Conservation (phyloP, 2,888 invertebrate genomes). For the Cistogaster globosa region DNA sequence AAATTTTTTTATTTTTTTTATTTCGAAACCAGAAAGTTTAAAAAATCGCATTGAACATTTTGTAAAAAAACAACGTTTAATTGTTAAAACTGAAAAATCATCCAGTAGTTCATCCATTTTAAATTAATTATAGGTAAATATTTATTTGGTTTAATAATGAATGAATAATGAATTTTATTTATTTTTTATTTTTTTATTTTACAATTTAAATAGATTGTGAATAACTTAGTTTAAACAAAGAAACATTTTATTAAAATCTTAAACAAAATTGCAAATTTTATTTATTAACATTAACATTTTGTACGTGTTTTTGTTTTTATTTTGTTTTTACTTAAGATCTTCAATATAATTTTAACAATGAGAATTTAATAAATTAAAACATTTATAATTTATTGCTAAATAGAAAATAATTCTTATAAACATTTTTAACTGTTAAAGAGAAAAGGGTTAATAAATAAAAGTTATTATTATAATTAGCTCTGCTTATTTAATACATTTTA, state of each 20-base stretch:
- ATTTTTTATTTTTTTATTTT: constrained; percentile 25
- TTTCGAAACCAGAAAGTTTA: constrained; percentile 86
- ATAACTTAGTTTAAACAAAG: constrained; percentile 31
- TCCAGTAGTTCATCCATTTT: background rate
- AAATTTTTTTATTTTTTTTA: constrained; percentile 67
- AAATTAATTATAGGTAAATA: constrained; percentile 26
- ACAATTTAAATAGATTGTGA: constrained; percentile 57
- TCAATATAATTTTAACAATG: constrained; percentile 48
- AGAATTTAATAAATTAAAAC: constrained; percentile 40
- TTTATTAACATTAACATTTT: constrained; percentile 48
- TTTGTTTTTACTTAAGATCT: constrained; percentile 37
- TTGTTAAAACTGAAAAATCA: constrained; percentile 68
- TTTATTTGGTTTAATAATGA: constrained; percentile 43
- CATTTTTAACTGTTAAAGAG: constrained; percentile 40
- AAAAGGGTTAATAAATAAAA: constrained; percentile 38
- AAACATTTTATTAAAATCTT: constrained; percentile 27
- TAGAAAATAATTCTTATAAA: constrained; percentile 1
- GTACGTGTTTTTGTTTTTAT: constrained; percentile 54
- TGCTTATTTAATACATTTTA: constrained; percentile 31
- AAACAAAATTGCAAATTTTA: constrained; percentile 13
- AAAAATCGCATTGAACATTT: constrained; percentile 91
- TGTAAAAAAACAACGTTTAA: constrained; percentile 86
- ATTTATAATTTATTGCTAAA: constrained; percentile 34
- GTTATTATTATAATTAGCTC: constrained; percentile 16
- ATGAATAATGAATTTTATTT: constrained; percentile 36